Percentiles rank a stretch among this genome's conserved stretches.
phyloP scores from a whole-genome alignment of 2,113 vertebrate species.

The Embiotoca jacksoni region DNA sequence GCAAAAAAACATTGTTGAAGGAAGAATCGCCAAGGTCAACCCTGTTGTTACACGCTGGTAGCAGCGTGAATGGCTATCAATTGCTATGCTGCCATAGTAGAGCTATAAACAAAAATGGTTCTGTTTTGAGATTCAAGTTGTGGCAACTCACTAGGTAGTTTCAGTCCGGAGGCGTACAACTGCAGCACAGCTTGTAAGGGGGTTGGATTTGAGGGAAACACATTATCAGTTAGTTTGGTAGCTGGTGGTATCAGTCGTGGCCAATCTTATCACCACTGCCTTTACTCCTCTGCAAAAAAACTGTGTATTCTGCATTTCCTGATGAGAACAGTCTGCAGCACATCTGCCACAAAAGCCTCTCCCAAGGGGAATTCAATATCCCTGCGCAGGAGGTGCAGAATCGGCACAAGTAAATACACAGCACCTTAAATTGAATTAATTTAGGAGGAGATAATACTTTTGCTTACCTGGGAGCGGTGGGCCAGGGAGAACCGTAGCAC shows the following conservation, averaged over 20 bases:
- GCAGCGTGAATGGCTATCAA: background rate
- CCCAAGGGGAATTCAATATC: constrained; percentile 45
- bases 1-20: too few species aligned
- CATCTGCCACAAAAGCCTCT: constrained; percentile 54
- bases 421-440: constrained; percentile 58
- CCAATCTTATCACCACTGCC: constrained; percentile 59
- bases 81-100: background rate
- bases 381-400: constrained; percentile 54
- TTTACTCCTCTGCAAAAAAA: background rate
- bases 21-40: constrained; percentile 4
- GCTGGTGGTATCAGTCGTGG: constrained; percentile 45
- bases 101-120: background rate
- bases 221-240: constrained; percentile 42
- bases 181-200: constrained; percentile 12
- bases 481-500: background rate
- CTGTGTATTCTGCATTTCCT: constrained; percentile 1
- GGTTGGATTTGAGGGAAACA: constrained; percentile 29
- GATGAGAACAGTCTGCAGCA: constrained; percentile 45
- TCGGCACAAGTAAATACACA: constrained; percentile 54
- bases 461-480: constrained; percentile 17
- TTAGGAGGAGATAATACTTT: constrained; percentile 52
- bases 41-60: constrained; percentile 15
- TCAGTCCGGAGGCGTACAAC: background rate
- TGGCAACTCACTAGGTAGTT: too few species aligned
- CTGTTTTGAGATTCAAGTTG: too few species aligned